Base-by-base conservation (phyloP, 1,140 invertebrate genomes). In the Brachionus sp. region DNA sequence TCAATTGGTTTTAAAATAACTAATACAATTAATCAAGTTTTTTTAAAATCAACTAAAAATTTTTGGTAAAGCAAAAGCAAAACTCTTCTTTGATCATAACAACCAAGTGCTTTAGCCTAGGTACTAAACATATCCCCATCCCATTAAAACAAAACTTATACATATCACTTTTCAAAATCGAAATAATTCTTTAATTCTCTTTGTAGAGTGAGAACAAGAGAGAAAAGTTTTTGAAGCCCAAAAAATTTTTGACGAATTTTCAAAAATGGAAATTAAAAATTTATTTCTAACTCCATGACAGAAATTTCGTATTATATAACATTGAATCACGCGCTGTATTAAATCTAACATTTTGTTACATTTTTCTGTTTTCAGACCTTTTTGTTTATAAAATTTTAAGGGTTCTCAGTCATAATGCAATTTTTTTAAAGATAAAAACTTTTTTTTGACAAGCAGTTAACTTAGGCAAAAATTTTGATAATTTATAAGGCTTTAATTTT, bases 81-180 rank as follows among this genome's bases (percentile, higher is more conserved):
- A 19, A 25, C 19, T 19, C 9, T 5, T 6, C 19, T 57, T 25
- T 57, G 50, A 57, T 57, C 50, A 19, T 57, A 57, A 57, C 50
- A 57, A 57, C 50, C 50, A 57, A 57, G 50, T 57, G 9, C 50
- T 57, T 23, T 57, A 57, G 50, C 50, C 50, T 57, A 57, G 50
- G 50, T 57, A 57, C 50, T 57, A 57, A 57, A 57, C 19, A 57
- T 57, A 57, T 9, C 50, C 50, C 19, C 16, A 57, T 57, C 50
- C 50, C 50, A 57, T 57, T 57, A 19, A 57, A 57, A 57, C 39
- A 42, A 57, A 57, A 57, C 19, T 57, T 57, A 57, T 19, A 57
- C 50, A 57, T 57, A 57, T 57, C 50, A 57, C 50, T 57, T 57
- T 57, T 57, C 50, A 57, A 57, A 57, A 57, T 57, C n/a, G 50